Evolutionary conservation across 2,888 invertebrate species (phyloP), one percentile per base, ranked within the genome.

Genomic region (Tetheella fluctuosa): DNA sequence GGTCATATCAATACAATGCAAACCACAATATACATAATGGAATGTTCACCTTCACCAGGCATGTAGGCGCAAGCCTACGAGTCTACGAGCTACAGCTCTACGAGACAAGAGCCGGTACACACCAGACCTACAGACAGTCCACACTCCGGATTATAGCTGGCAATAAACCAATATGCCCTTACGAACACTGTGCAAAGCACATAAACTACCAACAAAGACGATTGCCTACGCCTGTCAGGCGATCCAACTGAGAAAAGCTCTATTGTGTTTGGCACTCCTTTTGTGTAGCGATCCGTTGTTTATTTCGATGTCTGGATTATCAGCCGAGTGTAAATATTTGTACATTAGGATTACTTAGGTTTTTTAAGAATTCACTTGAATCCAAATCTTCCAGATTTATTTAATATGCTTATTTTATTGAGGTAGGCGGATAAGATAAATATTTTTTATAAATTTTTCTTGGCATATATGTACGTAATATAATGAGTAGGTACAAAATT

Each of bases 151-250:
- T 77, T 75, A 75, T 67, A 62, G 65, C 61, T 64, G 59, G 62
- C 70, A 71, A 74, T 73, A 74, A 70, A 74, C 68, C 70, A 71
- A 71, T 73, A 74, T 67, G 67, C 69, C 55, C 74, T 71, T 70
- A 65, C 61, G 68, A 75, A 67, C 62, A 68, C 67, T 72, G 78
- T 70, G 74, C 76, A 76, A 78, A 79, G 76, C 79, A 83, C 79
- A 77, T 80, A 84, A 80, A 80, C 79, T 79, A 80, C 78, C 79
- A 80, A 86, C 86, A 88, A 88, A 88, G 83, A 79, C 81, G 80
- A 82, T 84, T 79, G 83, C 77, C 80, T 78, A 71, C 71, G 79
- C 76, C 73, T 81, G 84, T 80, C 83, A 80, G 70, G 72, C 74
- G 75, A 78, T 74, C 78, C 76, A 70, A 74, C 71, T 67, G 74